Percentiles rank a stretch among this genome's conserved stretches.
These are phyloP conservation scores for Sminthopsis crassicaudata DNA, from an alignment of 2,113 vertebrate species.

Conservation along the genomic window DNA sequence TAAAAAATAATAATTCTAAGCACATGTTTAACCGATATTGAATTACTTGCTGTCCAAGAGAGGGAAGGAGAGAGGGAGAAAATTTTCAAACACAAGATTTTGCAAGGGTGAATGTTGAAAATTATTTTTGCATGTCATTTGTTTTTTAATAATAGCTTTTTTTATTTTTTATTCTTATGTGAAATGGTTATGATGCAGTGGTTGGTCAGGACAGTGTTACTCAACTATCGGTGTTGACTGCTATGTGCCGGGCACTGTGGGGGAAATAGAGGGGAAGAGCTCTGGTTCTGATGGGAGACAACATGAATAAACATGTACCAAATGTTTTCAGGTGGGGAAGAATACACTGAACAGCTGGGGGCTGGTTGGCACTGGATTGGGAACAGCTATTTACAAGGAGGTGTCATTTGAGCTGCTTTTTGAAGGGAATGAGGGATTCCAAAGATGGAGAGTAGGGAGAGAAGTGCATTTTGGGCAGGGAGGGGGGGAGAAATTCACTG, in stretches of 20 bases:
- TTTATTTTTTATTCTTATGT: too few species aligned
- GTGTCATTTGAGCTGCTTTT: not conserved
- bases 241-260: not conserved
- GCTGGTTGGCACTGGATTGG: not conserved
- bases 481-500: not conserved
- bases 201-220: too few species aligned
- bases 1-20: too few species aligned
- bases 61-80: too few species aligned
- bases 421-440: not conserved
- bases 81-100: too few species aligned
- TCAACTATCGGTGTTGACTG: too few species aligned
- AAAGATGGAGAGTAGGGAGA: not conserved
- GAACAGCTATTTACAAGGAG: not conserved
- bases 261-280: not conserved
- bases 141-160: too few species aligned
- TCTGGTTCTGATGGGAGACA: not conserved
- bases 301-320: not conserved
- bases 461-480: not conserved
- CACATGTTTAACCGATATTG: too few species aligned
- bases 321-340: not conserved
- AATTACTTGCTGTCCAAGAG: too few species aligned
- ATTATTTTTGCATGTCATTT: too few species aligned
- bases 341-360: not conserved
- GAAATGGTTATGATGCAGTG: too few species aligned
- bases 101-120: too few species aligned